Percentiles rank a stretch among this genome's conserved stretches.
phyloP scores from a whole-genome alignment of 2,113 vertebrate genomes.

The Trinectes maculatus region DNA sequence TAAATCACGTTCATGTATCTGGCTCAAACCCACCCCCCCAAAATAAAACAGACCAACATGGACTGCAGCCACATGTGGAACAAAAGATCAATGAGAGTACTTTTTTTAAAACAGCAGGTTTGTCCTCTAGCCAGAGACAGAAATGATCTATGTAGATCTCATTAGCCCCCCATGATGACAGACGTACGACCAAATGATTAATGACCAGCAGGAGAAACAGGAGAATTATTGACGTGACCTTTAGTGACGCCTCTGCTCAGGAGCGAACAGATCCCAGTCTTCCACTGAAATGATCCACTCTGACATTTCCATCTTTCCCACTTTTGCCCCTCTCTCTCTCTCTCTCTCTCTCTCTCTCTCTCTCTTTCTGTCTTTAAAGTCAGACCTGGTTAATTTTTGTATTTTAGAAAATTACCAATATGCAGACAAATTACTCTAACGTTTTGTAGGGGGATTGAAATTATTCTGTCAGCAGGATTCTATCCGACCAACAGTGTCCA shows the following conservation, averaged over 20 bases:
- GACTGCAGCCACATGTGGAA: slow-evolving; percentile 25
- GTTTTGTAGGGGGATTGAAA: neutral
- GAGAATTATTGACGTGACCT: slow-evolving; percentile 79
- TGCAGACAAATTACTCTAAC: neutral
- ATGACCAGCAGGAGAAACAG: slow-evolving; percentile 62
- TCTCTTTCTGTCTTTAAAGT: slow-evolving; percentile 5
- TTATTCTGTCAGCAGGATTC: slow-evolving; percentile 26
- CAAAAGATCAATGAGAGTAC: slow-evolving; percentile 61
- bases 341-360: neutral
- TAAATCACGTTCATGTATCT: slow-evolving; percentile 1
- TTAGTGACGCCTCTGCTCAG: slow-evolving; percentile 59
- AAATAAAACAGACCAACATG: neutral
- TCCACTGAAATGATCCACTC: slow-evolving; percentile 60
- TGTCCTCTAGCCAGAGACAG: slow-evolving; percentile 58
- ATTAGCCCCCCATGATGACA: slow-evolving; percentile 77
- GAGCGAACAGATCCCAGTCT: slow-evolving; percentile 38
- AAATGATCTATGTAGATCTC: slow-evolving; percentile 77
- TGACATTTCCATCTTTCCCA: slow-evolving; percentile 64
- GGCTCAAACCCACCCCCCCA: neutral
- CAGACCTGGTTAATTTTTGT: neutral
- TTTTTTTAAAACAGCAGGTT: slow-evolving; percentile 41
- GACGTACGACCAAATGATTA: slow-evolving; percentile 70
- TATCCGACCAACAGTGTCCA: slow-evolving; percentile 35
- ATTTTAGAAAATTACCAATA: slow-evolving; percentile 20
- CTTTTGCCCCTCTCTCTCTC: slow-evolving; percentile 1